Conservation (phyloP, 1,140 invertebrate species). For the Bombus turneri region DNA sequence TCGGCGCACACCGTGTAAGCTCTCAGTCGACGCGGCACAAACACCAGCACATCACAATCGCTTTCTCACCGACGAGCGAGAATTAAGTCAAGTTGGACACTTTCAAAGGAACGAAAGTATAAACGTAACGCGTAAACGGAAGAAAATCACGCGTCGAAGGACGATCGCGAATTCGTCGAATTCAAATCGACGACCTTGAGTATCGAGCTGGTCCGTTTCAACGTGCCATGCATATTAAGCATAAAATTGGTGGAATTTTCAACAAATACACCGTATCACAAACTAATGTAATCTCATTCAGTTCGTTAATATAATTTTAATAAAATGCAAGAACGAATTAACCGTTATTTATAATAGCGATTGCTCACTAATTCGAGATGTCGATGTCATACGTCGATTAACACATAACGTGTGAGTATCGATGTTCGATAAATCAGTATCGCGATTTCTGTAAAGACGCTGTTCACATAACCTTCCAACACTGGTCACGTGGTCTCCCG, state of each 20-base stretch:
- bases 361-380: neutral
- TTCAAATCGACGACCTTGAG: conserved; percentile 34
- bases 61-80: conserved; percentile 12
- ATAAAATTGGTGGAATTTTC: neutral
- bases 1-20: conserved; percentile 16
- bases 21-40: conserved; percentile 33
- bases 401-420: neutral
- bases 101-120: neutral
- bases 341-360: neutral
- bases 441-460: neutral
- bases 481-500: conserved; percentile 29
- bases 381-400: neutral
- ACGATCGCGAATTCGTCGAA: conserved; percentile 35
- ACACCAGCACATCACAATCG: conserved; percentile 42
- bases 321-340: neutral
- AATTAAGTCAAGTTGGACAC: neutral
- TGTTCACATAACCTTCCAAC: neutral
- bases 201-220: conserved; percentile 24
- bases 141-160: conserved; percentile 10
- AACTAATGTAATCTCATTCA: neutral
- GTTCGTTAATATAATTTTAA: no score
- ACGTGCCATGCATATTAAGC: conserved; percentile 37
- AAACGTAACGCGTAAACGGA: neutral
- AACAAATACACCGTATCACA: neutral
- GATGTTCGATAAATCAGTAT: neutral